These are phyloP conservation scores for Sinelater perroti DNA, from an alignment of 2,888 invertebrate genomes.

Conservation along the genomic window DNA sequence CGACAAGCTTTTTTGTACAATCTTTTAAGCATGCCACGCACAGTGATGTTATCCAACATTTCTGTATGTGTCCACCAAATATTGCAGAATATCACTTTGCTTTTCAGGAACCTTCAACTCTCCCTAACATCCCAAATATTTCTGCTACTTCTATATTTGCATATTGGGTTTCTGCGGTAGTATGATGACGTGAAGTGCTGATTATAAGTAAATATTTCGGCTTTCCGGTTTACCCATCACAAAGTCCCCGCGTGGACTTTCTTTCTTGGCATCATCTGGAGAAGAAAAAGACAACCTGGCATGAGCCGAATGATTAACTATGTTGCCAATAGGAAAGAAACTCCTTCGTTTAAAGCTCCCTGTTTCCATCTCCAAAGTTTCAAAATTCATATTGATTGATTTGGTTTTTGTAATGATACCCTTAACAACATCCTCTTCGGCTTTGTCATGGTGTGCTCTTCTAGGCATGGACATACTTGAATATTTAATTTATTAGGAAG, in stretches of 20 bases:
- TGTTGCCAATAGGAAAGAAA: slow-evolving; percentile 58
- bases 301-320: slow-evolving; percentile 51
- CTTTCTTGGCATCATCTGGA: slow-evolving; percentile 17
- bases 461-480: slow-evolving; percentile 86
- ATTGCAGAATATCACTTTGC: slow-evolving; percentile 97
- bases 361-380: slow-evolving; percentile 80
- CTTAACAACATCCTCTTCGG: slow-evolving; percentile 74
- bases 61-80: slow-evolving; percentile 91
- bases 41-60: slow-evolving; percentile 84
- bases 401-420: not conserved
- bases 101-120: slow-evolving; percentile 96
- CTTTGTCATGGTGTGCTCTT: slow-evolving; percentile 85
- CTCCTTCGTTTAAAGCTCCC: slow-evolving; percentile 64
- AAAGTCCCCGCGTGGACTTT: not conserved
- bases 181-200: slow-evolving; percentile 56
- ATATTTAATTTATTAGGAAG: slow-evolving; percentile 84
- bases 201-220: slow-evolving; percentile 49
- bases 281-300: slow-evolving; percentile 23
- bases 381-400: slow-evolving; percentile 65
- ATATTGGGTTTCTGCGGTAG: slow-evolving; percentile 61
- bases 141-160: slow-evolving; percentile 74
- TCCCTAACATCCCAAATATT: slow-evolving; percentile 86
- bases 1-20: slow-evolving; percentile 97
- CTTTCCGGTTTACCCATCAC: slow-evolving; percentile 23
- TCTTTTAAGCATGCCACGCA: slow-evolving; percentile 90